A percentile compares a stretch with the other conserved stretches of the same genome.
phyloP scores from a whole-genome alignment of 2,888 invertebrate species.

The Schrankia costaestrigalis region DNA sequence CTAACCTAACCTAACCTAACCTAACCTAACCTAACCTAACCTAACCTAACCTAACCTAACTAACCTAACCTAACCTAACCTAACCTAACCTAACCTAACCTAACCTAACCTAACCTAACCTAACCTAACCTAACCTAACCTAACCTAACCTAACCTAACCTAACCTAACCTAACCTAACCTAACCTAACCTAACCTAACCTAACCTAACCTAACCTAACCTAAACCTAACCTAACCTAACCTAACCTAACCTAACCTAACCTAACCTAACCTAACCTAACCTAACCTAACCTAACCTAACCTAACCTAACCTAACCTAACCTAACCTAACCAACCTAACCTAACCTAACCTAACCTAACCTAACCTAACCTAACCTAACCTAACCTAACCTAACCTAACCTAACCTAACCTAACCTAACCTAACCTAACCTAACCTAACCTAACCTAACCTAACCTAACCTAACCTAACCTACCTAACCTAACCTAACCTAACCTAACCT shows the following conservation, averaged over 20 bases:
- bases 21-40: too few species aligned
- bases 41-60: too few species aligned
- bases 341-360: constrained; percentile 17
- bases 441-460: constrained; percentile 18
- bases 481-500: constrained; percentile 18
- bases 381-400: constrained; percentile 20
- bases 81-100: too few species aligned
- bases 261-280: constrained; percentile 10
- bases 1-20: too few species aligned
- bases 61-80: too few species aligned
- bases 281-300: constrained; percentile 11
- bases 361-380: constrained; percentile 16
- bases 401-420: constrained; percentile 18
- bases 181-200: constrained; percentile 10
- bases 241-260: constrained; percentile 10
- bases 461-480: constrained; percentile 21
- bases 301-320: constrained; percentile 7
- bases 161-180: constrained; percentile 14
- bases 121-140: too few species aligned
- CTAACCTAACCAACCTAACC: constrained; percentile 14
- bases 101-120: too few species aligned
- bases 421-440: constrained; percentile 18
- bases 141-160: constrained; percentile 20
- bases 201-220: constrained; percentile 22
- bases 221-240: constrained; percentile 15